phyloP scores from a whole-genome alignment of 2,888 invertebrate genomes.

The Dorcus parallelipipedus region DNA sequence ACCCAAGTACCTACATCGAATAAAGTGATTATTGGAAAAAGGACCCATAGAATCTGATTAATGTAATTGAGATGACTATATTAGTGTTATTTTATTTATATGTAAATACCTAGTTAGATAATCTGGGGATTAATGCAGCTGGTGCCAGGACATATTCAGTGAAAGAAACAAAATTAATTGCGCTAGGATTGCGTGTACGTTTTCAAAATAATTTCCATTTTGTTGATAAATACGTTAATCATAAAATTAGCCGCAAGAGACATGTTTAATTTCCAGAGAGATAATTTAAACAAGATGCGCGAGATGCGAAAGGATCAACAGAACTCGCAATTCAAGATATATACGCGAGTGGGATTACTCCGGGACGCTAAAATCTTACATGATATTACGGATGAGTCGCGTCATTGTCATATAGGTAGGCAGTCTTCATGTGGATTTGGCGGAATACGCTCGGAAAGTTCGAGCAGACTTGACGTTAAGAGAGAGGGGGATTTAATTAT shows the following conservation, averaged over 20 bases:
- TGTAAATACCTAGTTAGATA: no score
- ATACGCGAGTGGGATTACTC: constrained; percentile 30
- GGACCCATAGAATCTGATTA: no score
- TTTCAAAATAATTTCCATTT: neutral
- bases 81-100: no score
- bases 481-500: constrained; percentile 45
- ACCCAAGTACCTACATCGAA: no score
- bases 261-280: constrained; percentile 15
- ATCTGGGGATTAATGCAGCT: no score
- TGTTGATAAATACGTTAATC: constrained; percentile 12
- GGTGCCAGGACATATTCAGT: no score
- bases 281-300: constrained; percentile 3
- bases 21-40: no score
- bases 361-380: constrained; percentile 30
- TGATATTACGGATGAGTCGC: constrained; percentile 34
- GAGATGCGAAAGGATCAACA: constrained; percentile 3
- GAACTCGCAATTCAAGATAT: constrained; percentile 5
- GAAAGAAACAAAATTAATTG: no score
- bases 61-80: no score
- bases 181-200: no score
- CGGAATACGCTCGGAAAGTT: constrained; percentile 14
- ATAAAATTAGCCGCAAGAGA: constrained; percentile 17
- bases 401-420: constrained; percentile 44
- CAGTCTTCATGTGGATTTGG: constrained; percentile 30
- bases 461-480: constrained; percentile 23